These are phyloP conservation scores for Limnephilus marmoratus DNA, from an alignment of 2,888 invertebrate genomes.

Conservation along the genomic window DNA sequence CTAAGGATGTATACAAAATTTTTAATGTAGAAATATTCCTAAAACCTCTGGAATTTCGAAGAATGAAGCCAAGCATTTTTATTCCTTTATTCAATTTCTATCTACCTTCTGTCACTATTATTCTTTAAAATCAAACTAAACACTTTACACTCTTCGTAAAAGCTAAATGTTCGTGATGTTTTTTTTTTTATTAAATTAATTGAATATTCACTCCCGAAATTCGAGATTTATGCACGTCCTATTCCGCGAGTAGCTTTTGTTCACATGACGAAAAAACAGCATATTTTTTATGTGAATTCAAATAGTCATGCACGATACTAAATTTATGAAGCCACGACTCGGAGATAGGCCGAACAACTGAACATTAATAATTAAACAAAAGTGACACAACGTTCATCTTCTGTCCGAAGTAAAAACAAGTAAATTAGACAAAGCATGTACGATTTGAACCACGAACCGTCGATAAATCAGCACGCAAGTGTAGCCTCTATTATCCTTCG, in stretches of 20 bases:
- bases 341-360: conserved; percentile 10
- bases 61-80: too few species aligned
- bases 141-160: background rate
- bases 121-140: background rate
- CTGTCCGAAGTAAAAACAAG: conserved; percentile 18
- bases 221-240: background rate
- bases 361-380: conserved; percentile 26
- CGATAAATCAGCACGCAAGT: conserved; percentile 55
- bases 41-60: too few species aligned
- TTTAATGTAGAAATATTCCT: too few species aligned
- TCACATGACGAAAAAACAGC: background rate
- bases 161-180: background rate
- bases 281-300: background rate
- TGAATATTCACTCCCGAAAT: background rate
- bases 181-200: background rate
- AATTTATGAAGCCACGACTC: conserved; percentile 33
- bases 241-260: background rate
- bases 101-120: background rate
- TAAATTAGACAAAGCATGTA: conserved; percentile 37
- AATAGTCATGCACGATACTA: conserved; percentile 4
- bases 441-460: conserved; percentile 31
- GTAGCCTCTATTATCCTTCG: conserved; percentile 59
- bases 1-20: too few species aligned
- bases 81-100: too few species aligned
- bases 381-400: conserved; percentile 40